Conservation (phyloP, 2,888 invertebrate genomes). For the Lasioglossum vierecki region DNA sequence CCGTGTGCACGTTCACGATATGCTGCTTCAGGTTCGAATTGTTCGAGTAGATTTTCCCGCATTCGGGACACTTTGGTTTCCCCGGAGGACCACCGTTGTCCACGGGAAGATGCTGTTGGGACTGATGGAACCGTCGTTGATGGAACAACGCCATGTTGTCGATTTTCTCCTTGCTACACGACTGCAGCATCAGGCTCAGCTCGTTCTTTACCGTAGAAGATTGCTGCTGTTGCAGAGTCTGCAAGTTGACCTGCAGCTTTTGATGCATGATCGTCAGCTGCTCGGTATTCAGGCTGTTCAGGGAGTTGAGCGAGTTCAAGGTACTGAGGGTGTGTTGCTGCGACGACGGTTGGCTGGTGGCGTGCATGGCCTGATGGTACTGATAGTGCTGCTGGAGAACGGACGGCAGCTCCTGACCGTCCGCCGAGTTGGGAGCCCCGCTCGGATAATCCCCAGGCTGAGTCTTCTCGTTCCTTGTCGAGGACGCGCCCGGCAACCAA, state of each 20-base stretch:
- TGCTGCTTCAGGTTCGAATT: conserved; percentile 89
- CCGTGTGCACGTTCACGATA: conserved; percentile 88
- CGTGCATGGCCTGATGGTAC: conserved; percentile 69
- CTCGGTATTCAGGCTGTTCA: conserved; percentile 76
- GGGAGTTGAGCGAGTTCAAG: conserved; percentile 72
- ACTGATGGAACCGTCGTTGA: conserved; percentile 71
- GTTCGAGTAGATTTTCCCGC: conserved; percentile 89
- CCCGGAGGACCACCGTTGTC: conserved; percentile 72
- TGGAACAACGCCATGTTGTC: conserved; percentile 79
- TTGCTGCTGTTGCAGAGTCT: conserved; percentile 70
- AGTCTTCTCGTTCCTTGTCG: conserved; percentile 79
- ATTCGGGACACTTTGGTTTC: conserved; percentile 88
- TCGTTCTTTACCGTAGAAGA: conserved; percentile 71
- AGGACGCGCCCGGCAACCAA: conserved; percentile 78
- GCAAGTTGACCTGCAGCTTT: conserved; percentile 80
- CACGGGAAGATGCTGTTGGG: conserved; percentile 53
- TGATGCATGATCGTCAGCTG: conserved; percentile 82
- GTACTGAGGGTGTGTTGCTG: conserved; percentile 77
- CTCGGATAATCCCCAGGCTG: conserved; percentile 76
- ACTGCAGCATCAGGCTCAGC: conserved; percentile 79
- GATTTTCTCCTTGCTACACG: conserved; percentile 80
- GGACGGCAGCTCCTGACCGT: conserved; percentile 75
- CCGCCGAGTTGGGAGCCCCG: conserved; percentile 72
- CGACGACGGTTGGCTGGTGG: conserved; percentile 76
- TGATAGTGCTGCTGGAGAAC: conserved; percentile 75